These are phyloP conservation scores for Noctuana brunneofusca DNA, from an alignment of 2,888 invertebrate species.

Conservation along the genomic window DNA sequence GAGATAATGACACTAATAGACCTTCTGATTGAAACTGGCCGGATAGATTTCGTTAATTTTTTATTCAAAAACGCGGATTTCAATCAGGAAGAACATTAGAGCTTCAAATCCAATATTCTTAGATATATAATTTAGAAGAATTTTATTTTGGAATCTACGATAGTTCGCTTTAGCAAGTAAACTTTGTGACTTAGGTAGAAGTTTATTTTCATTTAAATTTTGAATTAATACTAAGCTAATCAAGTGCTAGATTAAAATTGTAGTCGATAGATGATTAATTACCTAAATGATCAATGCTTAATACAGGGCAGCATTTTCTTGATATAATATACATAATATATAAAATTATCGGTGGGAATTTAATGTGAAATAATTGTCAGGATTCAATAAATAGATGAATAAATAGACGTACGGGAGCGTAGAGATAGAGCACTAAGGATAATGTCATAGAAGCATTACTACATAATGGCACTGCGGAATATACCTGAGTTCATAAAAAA, in stretches of 20 bases:
- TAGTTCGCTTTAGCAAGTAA: conserved; percentile 68
- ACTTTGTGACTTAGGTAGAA: conserved; percentile 66
- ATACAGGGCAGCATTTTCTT: conserved; percentile 9
- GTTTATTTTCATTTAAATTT: conserved; percentile 66
- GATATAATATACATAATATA: conserved; percentile 14
- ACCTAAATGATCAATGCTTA: conserved; percentile 34
- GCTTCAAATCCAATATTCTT: conserved; percentile 63
- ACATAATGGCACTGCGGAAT: conserved; percentile 80
- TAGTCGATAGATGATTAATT: conserved; percentile 49
- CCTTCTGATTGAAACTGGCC: conserved; percentile 39
- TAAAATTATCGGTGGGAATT: conserved; percentile 31
- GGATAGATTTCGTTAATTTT: conserved; percentile 14
- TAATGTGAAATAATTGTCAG: conserved; percentile 21
- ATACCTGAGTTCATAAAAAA: conserved; percentile 79
- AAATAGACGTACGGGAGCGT: conserved; percentile 51
- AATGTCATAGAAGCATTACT: conserved; percentile 70
- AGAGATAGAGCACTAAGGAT: conserved; percentile 65
- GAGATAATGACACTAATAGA: conserved; percentile 46
- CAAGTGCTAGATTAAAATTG: conserved; percentile 66
- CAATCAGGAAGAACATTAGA: conserved; percentile 47
- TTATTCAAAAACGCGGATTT: conserved; percentile 26
- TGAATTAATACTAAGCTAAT: conserved; percentile 75
- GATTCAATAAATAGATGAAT: conserved; percentile 28
- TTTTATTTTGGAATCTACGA: conserved; percentile 75
- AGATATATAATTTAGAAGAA: conserved; percentile 78